Conservation (phyloP, 2,797 vertebrate species). For the Gephyroberyx darwinii region DNA sequence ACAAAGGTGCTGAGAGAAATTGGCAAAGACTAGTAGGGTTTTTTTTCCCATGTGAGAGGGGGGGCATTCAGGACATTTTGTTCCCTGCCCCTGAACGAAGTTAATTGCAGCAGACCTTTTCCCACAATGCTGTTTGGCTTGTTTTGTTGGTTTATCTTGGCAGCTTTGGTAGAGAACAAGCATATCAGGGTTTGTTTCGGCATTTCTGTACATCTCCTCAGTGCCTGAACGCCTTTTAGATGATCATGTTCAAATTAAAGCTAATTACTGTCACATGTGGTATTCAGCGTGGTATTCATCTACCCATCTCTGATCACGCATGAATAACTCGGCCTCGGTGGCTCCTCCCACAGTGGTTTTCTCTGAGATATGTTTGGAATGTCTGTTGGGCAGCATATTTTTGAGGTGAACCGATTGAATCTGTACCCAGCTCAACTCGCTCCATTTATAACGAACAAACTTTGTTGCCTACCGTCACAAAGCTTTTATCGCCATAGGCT, state of each 20-base stretch:
- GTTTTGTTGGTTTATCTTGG: constrained; percentile 28
- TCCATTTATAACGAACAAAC: background rate
- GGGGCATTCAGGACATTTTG: constrained; percentile 47
- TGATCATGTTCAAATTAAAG: background rate
- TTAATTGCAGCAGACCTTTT: constrained; percentile 19
- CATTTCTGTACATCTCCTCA: background rate
- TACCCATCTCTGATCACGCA: constrained; percentile 14
- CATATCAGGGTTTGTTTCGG: constrained; percentile 16
- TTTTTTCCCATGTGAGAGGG: constrained; percentile 42
- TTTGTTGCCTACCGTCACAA: background rate
- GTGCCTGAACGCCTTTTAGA: background rate
- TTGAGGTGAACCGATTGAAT: background rate
- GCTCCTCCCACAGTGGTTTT: background rate
- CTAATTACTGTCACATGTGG: constrained; percentile 13
- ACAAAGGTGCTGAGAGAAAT: constrained; percentile 53
- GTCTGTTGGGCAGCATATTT: constrained; percentile 35
- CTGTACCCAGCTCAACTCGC: background rate
- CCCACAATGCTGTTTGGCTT: background rate
- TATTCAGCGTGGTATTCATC: no score
- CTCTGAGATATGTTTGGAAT: constrained; percentile 10
- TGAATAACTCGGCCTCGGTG: constrained; percentile 13
- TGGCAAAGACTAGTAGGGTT: constrained; percentile 24
- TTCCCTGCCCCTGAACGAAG: constrained; percentile 39
- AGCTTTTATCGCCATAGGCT: constrained; percentile 3
- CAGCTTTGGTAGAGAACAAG: background rate